Base-by-base conservation (phyloP, 2,888 invertebrate genomes). In the Drosophila meridiana region DNA sequence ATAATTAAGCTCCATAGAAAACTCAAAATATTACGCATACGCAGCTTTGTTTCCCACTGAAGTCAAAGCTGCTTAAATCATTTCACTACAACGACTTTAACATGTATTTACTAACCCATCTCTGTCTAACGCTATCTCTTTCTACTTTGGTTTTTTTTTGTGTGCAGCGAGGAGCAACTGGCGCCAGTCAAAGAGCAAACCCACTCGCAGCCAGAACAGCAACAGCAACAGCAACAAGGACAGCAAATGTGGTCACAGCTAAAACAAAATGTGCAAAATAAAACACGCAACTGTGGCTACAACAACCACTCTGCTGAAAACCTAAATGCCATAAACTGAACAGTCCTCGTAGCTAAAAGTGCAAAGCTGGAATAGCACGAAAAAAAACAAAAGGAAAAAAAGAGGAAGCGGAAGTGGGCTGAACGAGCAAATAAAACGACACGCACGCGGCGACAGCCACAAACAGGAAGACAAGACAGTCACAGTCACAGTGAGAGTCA, bases 251-350 rank as follows among this genome's bases (percentile, higher is more conserved):
- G 86, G 83, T 77, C 62, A 57, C n/a, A 72, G 69, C 81, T 50
- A 62, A 67, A 72, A 76, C 75, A 87, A 85, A 79, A 86, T 86
- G 89, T 79, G 74, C 70, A 75, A 76, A 85, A 89, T 82, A 87
- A 89, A 86, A 77, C 79, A 76, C 76, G 85, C 74, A 61, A 73
- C 76, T 70, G 80, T 68, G 82, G 80, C 70, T 70, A 61, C 71
- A 63, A 43, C 38, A 67, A 20, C 57, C 57, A 57, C 53, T 56
- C 40, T 52, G 38, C 52, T 61, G 42, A 74, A 74, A 71, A 68
- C 80, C 56, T 67, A 76, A 71, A 69, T 65, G 61, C 66, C 68
- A 74, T 71, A 80, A 80, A 82, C 68, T 63, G 65, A 72, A 71
- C 43, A 72, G 48, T 53, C 58, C 60, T 40, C 3, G 48, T 47